Evolutionary conservation across 2,113 vertebrate species (phyloP), one percentile per base, ranked within the genome.

Genomic region (Delphinapterus leucas): DNA sequence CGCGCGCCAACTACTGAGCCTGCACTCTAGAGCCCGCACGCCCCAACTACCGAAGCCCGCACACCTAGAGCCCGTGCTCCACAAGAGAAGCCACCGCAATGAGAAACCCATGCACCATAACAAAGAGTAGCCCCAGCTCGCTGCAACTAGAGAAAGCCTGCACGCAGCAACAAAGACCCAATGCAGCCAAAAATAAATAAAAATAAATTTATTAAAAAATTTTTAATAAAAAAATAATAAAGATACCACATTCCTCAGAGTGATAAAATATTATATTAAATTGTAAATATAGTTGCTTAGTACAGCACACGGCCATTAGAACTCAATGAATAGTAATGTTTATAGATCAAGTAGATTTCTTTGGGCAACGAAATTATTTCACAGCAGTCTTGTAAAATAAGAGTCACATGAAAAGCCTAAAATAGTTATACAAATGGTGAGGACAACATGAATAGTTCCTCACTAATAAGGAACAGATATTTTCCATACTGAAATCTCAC

Each of bases 241-340:
- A 31, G 8, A 68, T 58, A 80, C 8, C 4, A 53, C 20, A 95
- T 76, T 89, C 77, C 49, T 68, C 14, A 70, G 41, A 58, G 11
- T 18, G 1, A 74, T n/a, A 89, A 95, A 88, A 0, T 31, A 92
- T 9, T 84, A 74, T 15, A 88, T 58, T 96, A 90, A 90, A 84
- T 58, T 80, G 86, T 74, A 65, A 93, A 92, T 70, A 85, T 38
- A 95, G 88, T 38, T 47, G 70, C 47, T 90, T 95, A 92, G 20
- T 86, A 77, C 7, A 93, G 58, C 25, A 10, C 17, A 74, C 86
- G 65, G 4, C 10, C 95, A 71, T 73, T 23, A 95, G 38, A 9
- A 79, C 86, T 93, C 18, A 86, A 49, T 91, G 74, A 95, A 83
- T 14, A 76, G 17, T 61, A 93, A 92, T 60, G 4, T 93, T 96